Evolutionary conservation across 1,140 invertebrate species (phyloP).

Genomic region (Pseudomyrmex cubaensis): DNA sequence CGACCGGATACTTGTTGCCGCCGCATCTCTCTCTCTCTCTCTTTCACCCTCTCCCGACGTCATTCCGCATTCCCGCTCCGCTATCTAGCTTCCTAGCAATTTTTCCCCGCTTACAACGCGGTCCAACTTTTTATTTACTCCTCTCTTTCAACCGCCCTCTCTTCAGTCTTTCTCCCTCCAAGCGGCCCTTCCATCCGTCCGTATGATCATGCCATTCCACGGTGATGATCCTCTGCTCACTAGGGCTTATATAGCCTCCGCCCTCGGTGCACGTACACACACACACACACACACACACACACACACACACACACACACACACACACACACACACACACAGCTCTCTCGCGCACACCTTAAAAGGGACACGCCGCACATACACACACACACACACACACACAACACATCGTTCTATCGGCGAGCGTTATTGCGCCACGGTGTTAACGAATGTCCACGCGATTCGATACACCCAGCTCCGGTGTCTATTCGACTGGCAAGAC

Average conservation of each 20-base stretch:
- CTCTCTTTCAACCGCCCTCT: constrained; percentile 55
- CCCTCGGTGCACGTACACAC: constrained; percentile 51
- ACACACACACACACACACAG: background rate
- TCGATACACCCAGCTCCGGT: constrained; percentile 49
- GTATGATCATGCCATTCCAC: constrained; percentile 79
- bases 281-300: constrained; percentile 21
- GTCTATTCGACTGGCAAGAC: constrained; percentile 57
- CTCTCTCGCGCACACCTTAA: constrained; percentile 36
- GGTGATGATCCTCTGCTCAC: constrained; percentile 77
- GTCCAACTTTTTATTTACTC: constrained; percentile 61
- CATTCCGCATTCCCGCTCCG: constrained; percentile 40
- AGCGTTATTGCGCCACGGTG: constrained; percentile 37
- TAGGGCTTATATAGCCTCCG: constrained; percentile 70
- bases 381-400: constrained; percentile 20
- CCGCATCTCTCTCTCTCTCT: constrained; percentile 3
- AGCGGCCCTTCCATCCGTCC: constrained; percentile 65
- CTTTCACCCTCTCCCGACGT: background rate
- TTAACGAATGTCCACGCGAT: constrained; percentile 60
- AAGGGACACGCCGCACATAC: constrained; percentile 18
- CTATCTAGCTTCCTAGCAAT: constrained; percentile 34
- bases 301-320: constrained; percentile 1
- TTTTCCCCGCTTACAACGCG: constrained; percentile 54
- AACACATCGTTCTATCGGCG: constrained; percentile 9
- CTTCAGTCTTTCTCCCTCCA: constrained; percentile 48
- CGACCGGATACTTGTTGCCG: constrained; percentile 77